Evolutionary conservation across 2,797 vertebrate genomes (phyloP).

Genomic region (Danio aesculapii): DNA sequence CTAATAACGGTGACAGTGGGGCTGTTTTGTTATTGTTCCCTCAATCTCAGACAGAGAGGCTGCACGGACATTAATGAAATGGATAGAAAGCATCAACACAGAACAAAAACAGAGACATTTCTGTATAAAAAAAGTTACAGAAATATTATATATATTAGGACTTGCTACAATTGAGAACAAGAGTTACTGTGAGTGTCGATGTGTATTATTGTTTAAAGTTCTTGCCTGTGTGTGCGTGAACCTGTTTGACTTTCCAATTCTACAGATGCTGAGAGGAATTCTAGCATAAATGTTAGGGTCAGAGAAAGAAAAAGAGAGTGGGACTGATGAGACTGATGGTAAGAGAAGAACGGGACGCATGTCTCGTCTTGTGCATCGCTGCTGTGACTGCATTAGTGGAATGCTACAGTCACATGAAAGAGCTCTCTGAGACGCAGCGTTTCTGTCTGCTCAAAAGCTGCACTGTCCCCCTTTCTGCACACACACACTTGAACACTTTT

Average conservation of each 20-base stretch:
- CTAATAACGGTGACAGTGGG: conserved; percentile 99
- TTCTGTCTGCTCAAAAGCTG: conserved; percentile 72
- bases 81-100: conserved; percentile 97
- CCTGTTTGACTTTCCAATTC: conserved; percentile 82
- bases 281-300: conserved; percentile 92
- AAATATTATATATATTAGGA: neutral
- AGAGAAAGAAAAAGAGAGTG: conserved; percentile 63
- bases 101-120: conserved; percentile 80
- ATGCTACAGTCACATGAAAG: conserved; percentile 84
- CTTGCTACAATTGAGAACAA: neutral
- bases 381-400: conserved; percentile 81
- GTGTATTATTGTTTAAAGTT: conserved; percentile 78
- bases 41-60: conserved; percentile 86
- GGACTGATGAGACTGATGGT: conserved; percentile 57
- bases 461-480: conserved; percentile 72
- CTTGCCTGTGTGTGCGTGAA: conserved; percentile 81
- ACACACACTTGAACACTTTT: conserved; percentile 48
- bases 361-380: conserved; percentile 87
- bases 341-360: conserved; percentile 70
- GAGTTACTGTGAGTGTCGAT: conserved; percentile 81
- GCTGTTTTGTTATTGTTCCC: conserved; percentile 91
- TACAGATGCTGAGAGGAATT: conserved; percentile 90
- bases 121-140: neutral
- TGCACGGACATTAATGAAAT: conserved; percentile 97
- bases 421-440: conserved; percentile 72